A percentile compares a stretch with the other conserved stretches of the same genome.
phyloP scores from a whole-genome alignment of 2,797 vertebrate genomes.

The Saxicola maurus region DNA sequence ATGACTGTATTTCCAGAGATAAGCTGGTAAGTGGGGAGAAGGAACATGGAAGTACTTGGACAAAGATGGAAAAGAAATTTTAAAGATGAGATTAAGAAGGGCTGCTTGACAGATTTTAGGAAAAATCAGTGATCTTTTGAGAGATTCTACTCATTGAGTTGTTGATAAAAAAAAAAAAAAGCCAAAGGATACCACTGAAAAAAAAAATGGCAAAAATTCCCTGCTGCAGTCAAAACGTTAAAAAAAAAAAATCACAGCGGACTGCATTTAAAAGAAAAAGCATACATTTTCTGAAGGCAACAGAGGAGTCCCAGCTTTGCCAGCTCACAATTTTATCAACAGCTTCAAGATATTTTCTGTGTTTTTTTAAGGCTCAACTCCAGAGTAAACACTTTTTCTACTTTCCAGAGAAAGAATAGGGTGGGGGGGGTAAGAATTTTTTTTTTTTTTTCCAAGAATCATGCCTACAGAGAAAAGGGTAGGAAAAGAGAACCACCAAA shows the following conservation, averaged over 20 bases:
- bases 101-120: neutral
- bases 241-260: neutral
- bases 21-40: neutral
- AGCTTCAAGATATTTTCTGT: neutral
- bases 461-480: neutral
- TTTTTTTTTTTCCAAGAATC: neutral
- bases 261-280: neutral
- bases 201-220: neutral
- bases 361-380: neutral
- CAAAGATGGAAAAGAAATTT: neutral
- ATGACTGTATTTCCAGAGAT: neutral
- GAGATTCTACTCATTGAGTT: neutral
- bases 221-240: neutral
- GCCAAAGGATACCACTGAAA: neutral
- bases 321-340: neutral
- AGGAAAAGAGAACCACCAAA: neutral
- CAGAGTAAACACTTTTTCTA: neutral
- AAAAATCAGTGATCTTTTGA: neutral
- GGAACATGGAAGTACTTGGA: neutral
- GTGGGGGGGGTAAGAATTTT: rapidly evolving
- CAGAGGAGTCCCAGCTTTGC: neutral
- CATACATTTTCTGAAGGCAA: neutral
- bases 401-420: neutral
- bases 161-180: neutral
- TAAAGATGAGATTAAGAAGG: neutral